Evolutionary conservation across 2,797 vertebrate genomes (phyloP), one percentile per base, ranked within the genome.

Genomic region (Poecilia wingei): DNA sequence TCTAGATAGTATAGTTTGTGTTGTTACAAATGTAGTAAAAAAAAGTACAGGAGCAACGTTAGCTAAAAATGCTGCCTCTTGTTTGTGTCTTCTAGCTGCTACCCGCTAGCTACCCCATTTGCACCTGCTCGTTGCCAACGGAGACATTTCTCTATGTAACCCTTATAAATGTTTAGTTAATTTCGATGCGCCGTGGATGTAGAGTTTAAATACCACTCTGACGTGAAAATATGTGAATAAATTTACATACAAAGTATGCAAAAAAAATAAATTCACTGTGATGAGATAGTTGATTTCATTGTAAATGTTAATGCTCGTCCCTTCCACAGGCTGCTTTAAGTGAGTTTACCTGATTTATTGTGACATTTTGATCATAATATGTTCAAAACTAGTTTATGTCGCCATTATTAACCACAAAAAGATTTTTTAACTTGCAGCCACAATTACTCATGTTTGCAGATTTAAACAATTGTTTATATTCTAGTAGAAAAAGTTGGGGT

Each of bases 51-150:
- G 47, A 82, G 49, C 73, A 79, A 31, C 75, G 82, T 70, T 71
- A 85, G 79, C 77, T 82, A 13, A 75, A 87, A 85, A 57, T 82
- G 77, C 68, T 75, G 71, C 43, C 57, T 83, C 16, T 36, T 77
- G 79, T 74, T 84, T 61, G 39, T 45, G 36, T 59, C 53, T 53
- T 45, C n/a, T 59, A 33, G 57, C 47, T 85, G 28, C 31, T 79
- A 79, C 57, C 83, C 77, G 83, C 82, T 79, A 41, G 77, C 14
- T 78, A 20, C 51, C n/a, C 47, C 81, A 81, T n/a, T 64, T 64
- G 82, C 41, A 79, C 51, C 25, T 45, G 25, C 25, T 70, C 78
- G 20, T 69, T 72, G 77, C 45, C 66, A 46, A 66, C 49, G 82
- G 28, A 55, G 68, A 2, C 20, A 8, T 22, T 0, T 3, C 76